Conservation (phyloP, 2,888 invertebrate genomes). For the Ectemnius lituratus region DNA sequence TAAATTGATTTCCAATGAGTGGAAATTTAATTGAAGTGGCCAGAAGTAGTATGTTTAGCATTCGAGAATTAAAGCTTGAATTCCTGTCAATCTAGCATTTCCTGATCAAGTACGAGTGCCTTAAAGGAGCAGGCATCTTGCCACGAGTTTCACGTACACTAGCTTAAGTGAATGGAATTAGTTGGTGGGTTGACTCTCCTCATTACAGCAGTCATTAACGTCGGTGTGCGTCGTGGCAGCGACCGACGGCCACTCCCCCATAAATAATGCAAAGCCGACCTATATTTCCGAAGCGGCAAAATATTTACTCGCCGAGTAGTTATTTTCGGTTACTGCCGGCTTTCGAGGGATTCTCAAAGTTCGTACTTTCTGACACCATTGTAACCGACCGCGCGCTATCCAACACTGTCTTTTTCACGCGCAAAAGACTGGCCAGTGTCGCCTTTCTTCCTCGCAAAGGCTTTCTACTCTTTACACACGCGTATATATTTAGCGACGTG, state of each 20-base stretch:
- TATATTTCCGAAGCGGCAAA: constrained; percentile 28
- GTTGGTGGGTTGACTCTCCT: constrained; percentile 13
- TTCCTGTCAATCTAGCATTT: too few species aligned
- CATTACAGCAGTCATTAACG: constrained; percentile 23
- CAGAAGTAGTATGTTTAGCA: too few species aligned
- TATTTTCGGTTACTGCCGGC: constrained; percentile 26
- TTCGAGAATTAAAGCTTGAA: too few species aligned
- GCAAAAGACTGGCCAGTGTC: neutral
- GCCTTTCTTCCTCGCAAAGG: constrained; percentile 16
- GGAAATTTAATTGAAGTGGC: too few species aligned
- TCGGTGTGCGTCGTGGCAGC: neutral
- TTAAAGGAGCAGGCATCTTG: neutral
- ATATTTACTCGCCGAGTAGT: constrained; percentile 22
- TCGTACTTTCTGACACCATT: neutral
- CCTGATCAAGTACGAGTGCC: neutral
- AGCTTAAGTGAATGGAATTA: constrained; percentile 28
- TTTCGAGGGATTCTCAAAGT: neutral
- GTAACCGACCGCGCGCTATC: neutral
- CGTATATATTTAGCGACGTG: constrained; percentile 55
- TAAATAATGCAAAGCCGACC: constrained; percentile 35
- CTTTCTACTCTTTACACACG: constrained; percentile 31
- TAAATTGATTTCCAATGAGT: too few species aligned
- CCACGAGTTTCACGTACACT: constrained; percentile 7
- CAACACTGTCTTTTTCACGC: too few species aligned
- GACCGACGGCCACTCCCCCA: constrained; percentile 13